Base-by-base conservation (phyloP, 2,113 vertebrate species). In the Psephotus haematonotus region DNA sequence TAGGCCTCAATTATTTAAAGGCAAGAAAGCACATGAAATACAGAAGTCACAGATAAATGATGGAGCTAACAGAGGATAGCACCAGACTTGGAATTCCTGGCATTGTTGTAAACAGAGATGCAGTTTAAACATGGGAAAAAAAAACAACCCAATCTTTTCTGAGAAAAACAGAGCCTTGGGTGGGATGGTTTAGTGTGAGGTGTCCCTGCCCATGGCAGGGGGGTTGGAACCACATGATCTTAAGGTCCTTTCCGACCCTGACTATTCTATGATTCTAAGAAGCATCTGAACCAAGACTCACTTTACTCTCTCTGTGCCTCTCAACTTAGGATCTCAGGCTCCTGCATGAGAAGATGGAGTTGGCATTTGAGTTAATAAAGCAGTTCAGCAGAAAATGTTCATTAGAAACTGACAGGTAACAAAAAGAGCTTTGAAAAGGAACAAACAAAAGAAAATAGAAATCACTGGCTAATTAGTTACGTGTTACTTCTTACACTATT, bases 1-100 rank as follows among this genome's bases (percentile, higher is more conserved):
- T 2, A 75, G 43, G 28, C 57, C 39, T 39, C 9, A 44, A 29
- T 4, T 9, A 41, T 24, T 41, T 67, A 53, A 53, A 82, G 17
- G n/a, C 33, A 76, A 81, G n/a, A 33, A 49, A 64, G 35, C 15
- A 22, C 43, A 24, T 27, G 49, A 43, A 37, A 29, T 74, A 59
- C 6, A 65, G 24, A 53, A 75, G 24, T 29, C 2, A 2, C 17
- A 62, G 60, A 10, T 8, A 41, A 63, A 59, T 0, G 2, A 49
- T 10, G 37, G 52, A 44, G 22, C 29, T 44, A 28, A 28, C 7
- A 69, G 23, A 60, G 22, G 18, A 64, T 14, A 44, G 8, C 1
- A 1, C 27, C 69, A 53, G 49, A n/a, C 35, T 6, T 6, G 13
- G 52, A 55, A 71, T 27, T 57, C 43, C 13, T 6, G 31, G 43